Evolutionary conservation across 2,888 invertebrate species (phyloP), one percentile per base, ranked within the genome.

Genomic region (Gerris lacustris): DNA sequence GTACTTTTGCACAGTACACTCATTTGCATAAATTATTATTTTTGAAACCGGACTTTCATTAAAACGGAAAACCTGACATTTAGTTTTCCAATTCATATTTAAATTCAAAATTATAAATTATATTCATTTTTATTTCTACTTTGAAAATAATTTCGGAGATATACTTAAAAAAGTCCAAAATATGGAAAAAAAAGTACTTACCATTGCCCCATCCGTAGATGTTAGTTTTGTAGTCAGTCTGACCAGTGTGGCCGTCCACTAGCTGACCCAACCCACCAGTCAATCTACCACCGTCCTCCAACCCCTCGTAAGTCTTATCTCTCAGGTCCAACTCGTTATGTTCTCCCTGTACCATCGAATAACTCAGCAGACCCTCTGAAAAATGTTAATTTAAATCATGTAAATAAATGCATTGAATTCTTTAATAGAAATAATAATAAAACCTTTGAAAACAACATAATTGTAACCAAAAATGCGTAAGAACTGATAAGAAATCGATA

Each of bases 261-360:
- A 91, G 83, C 74, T 87, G 85, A 47, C 91, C 91, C 63, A 90
- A 81, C 62, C 90, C 90, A 66, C 84, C 84, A 70, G 81, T 81
- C 73, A 86, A 79, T 74, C 80, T 78, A 67, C 83, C 83, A 71
- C 79, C 79, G 72, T 81, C 79, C 68, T 78, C 76, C 68, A 78
- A 77, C 5, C 88, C 88, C 78, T 90, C 90, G 81, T 90, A 90
- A 45, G 86, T 86, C 74, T 83, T 83, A 80, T 90, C 90, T 45
- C 80, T 78, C 15, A 85, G 78, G 71, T 83, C 83, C 44, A 69
- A 67, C 80, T 90, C 90, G 47, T 80, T 78, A 9, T 85, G 78
- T 69, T 86, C 83, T 77, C 90, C 90, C 80, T 89, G 88, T 45
- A 90, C 89, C 84, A 90, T 88, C 76, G 87, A 86, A 81, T 94